Conservation (phyloP, 2,113 vertebrate species). For the Petromus typicus region DNA sequence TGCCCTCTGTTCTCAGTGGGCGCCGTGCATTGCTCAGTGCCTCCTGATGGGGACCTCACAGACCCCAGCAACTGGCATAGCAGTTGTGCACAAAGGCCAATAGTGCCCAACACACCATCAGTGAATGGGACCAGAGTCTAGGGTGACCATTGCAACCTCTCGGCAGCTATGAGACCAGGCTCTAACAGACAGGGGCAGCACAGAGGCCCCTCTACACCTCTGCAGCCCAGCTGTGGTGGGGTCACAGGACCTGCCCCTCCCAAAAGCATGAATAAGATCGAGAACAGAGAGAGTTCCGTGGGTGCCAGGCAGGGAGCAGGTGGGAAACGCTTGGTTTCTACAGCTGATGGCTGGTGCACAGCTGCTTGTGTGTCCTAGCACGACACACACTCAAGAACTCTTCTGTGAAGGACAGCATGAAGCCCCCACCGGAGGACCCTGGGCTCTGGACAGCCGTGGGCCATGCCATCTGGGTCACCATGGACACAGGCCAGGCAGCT, state of each 20-base stretch:
- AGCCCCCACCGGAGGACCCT: not conserved
- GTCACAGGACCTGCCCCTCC: not conserved
- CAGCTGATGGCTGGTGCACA: fast-evolving
- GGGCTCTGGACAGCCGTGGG: not conserved
- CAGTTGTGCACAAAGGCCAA: not conserved
- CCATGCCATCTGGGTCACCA: fast-evolving
- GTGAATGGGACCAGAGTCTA: not conserved
- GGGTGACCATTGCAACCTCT: fast-evolving
- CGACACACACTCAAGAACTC: not conserved
- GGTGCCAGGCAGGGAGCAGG: fast-evolving
- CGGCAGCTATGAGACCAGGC: not conserved
- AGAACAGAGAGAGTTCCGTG: fast-evolving
- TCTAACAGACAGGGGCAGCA: not conserved
- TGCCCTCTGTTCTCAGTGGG: fast-evolving
- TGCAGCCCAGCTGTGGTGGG: not conserved
- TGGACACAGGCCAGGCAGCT: not conserved
- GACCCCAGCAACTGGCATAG: not conserved
- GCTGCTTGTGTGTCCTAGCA: too few species aligned
- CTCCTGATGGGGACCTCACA: not conserved
- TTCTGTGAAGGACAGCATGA: not conserved
- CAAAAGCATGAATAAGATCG: fast-evolving
- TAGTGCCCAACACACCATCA: not conserved
- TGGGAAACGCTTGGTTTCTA: not conserved
- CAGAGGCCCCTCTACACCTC: not conserved
- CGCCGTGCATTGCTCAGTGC: fast-evolving